Percentiles rank a stretch among this genome's conserved stretches.
phyloP scores from a whole-genome alignment of 2,113 vertebrate genomes.

The Alectura lathami region DNA sequence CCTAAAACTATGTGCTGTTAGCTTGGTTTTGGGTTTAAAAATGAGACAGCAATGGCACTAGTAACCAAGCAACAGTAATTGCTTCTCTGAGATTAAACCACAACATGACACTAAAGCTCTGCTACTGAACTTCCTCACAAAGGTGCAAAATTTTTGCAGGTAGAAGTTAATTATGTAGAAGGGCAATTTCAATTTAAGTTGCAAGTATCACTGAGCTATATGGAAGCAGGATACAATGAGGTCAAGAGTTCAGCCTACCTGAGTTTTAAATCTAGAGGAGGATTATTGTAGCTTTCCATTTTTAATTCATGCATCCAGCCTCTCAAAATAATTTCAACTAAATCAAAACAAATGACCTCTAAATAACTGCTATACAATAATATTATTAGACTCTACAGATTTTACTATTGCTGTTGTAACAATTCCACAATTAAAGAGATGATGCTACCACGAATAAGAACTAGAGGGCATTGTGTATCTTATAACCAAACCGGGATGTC shows the following conservation, averaged over 20 bases:
- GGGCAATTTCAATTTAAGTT: constrained; percentile 33
- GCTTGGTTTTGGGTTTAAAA: constrained; percentile 54
- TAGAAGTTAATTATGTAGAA: constrained; percentile 63
- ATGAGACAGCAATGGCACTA: constrained; percentile 13
- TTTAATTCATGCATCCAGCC: constrained; percentile 44
- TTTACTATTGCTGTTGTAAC: background rate
- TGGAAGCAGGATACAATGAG: background rate
- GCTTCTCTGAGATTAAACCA: constrained; percentile 57
- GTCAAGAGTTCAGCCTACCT: constrained; percentile 30
- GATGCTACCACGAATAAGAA: constrained; percentile 60
- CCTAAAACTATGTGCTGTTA: constrained; percentile 29
- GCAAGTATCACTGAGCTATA: background rate
- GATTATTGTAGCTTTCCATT: constrained; percentile 13
- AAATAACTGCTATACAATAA: constrained; percentile 49
- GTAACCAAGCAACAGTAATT: constrained; percentile 57
- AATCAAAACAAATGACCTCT: constrained; percentile 64
- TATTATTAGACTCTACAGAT: constrained; percentile 3
- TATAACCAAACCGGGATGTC: constrained; percentile 16
- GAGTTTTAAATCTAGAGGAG: constrained; percentile 47
- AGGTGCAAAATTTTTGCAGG: constrained; percentile 45
- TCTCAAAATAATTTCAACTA: constrained; percentile 46
- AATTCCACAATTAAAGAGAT: constrained; percentile 18
- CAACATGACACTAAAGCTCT: constrained; percentile 50
- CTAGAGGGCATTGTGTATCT: constrained; percentile 73
- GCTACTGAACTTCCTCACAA: constrained; percentile 34